Percentiles rank a stretch among this genome's conserved stretches.
Evolutionary conservation across 2,113 vertebrate species (phyloP).

Genomic region (Chloropsis hardwickii): DNA sequence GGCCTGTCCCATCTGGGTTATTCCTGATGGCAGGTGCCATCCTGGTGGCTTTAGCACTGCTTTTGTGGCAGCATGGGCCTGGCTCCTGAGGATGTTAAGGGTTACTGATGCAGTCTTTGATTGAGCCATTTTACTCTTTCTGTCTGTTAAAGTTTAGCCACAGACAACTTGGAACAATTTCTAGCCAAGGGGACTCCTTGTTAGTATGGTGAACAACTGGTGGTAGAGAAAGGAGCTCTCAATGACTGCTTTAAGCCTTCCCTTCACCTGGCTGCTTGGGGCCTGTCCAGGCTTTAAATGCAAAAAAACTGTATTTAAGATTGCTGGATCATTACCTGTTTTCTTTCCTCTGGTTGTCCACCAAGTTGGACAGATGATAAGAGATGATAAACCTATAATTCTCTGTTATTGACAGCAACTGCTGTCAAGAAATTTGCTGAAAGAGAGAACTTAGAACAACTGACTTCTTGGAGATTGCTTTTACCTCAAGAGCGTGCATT

Average conservation of each 20-base stretch:
- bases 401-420: not conserved
- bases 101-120: not conserved
- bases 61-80: not conserved
- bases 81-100: not conserved
- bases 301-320: not conserved
- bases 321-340: not conserved
- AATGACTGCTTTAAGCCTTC: not conserved
- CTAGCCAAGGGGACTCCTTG: accelerated
- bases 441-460: not conserved
- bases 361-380: not conserved
- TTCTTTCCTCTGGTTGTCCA: not conserved
- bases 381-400: not conserved
- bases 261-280: not conserved
- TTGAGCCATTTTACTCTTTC: not conserved
- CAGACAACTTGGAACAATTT: not conserved
- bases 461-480: not conserved
- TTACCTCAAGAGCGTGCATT: not conserved
- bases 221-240: not conserved
- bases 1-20: not conserved
- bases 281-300: not conserved
- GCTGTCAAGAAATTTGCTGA: not conserved
- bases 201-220: not conserved
- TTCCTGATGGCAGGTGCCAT: not conserved
- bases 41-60: not conserved
- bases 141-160: not conserved